Evolutionary conservation across 2,888 invertebrate species (phyloP), one percentile per base, ranked within the genome.

Genomic region (Drosophila anceps): DNA sequence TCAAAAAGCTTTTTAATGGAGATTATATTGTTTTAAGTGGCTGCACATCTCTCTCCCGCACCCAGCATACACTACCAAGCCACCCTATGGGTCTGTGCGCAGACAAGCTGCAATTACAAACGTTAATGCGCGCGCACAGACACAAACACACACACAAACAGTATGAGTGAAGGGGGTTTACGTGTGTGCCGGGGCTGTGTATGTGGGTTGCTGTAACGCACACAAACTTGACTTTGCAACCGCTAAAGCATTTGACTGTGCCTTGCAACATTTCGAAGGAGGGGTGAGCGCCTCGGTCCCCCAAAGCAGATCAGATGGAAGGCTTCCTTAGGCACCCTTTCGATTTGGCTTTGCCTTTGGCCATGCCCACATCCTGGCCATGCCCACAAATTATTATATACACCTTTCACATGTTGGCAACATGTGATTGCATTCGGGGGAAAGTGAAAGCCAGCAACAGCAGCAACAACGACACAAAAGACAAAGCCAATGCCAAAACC

Each of bases 21-120:
- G 90, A 91, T 91, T 91, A 90, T 91, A 90, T 89, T 89, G 91
- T 91, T 86, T 81, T 87, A 87, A 87, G 90, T 88, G 87, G 80
- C 84, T 73, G 79, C 69, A 67, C 43, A 54, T 58, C 27, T 10
- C 8, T 9, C 12, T 4, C 13, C 12, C 20, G 4, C 27, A 0
- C 51, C 15, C 35, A 7, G 2, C n/a, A 9, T 27, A 4, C 37
- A 10, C 18, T 4, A 1, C 15, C 31, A 6, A 13, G 33, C 50
- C 63, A 35, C 12, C n/a, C 24, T 18, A 6, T n/a, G 31, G 39
- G n/a, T 31, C 57, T 66, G 61, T 53, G 69, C 53, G 58, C 72
- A 84, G 89, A 86, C 88, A 88, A 88, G 82, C 80, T 88, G 88
- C 90, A 89, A 90, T 90, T 90, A 91, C 90, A 89, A 84, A 84